These are phyloP conservation scores for Crematogaster levior DNA, from an alignment of 2,888 invertebrate species.

Conservation along the genomic window DNA sequence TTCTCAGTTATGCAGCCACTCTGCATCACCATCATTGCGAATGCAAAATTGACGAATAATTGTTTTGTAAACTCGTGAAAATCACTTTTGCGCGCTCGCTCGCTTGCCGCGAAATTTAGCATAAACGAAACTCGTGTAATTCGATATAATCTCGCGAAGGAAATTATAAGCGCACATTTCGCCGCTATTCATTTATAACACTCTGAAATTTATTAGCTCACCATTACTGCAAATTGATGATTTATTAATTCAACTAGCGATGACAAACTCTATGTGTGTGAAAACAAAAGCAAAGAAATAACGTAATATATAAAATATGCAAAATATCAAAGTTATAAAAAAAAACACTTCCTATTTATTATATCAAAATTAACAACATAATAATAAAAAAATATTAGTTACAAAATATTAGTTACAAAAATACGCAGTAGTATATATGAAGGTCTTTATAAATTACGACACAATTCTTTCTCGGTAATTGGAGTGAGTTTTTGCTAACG, in stretches of 20 bases:
- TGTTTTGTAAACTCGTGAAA: slow-evolving; percentile 20
- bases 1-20: background rate
- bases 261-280: background rate
- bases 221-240: background rate
- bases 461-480: background rate
- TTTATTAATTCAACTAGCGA: background rate
- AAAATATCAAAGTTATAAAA: background rate
- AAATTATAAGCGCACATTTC: slow-evolving; percentile 21
- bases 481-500: background rate
- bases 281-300: background rate
- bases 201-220: background rate
- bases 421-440: background rate
- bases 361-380: background rate
- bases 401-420: background rate
- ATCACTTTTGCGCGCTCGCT: background rate
- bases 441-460: background rate
- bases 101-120: slow-evolving; percentile 4
- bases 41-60: slow-evolving; percentile 42
- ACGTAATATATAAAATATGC: background rate
- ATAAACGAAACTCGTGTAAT: background rate
- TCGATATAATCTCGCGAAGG: slow-evolving; percentile 5
- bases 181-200: slow-evolving; percentile 15
- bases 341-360: background rate
- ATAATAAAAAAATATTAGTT: background rate
- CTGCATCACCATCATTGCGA: background rate